Base-by-base conservation (phyloP, 2,797 vertebrate species). In the Xiphorhynchus erythropygius region DNA sequence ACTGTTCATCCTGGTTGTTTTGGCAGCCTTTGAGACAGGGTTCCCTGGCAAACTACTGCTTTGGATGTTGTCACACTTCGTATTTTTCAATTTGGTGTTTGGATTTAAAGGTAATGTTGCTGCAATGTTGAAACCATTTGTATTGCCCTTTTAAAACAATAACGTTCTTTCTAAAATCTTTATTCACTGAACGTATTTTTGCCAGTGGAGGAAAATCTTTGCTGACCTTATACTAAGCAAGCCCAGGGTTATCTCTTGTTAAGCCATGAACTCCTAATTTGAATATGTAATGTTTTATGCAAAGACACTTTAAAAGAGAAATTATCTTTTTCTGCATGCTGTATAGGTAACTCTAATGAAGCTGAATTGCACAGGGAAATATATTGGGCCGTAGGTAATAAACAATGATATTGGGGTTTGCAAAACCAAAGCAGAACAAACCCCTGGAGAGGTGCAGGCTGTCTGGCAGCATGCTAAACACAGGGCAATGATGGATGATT, bases 241-340 rank as follows among this genome's bases (percentile, higher is more conserved):
- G 73, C 69, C 28, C 41, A 44, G 37, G 37, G 57, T 55, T 87
- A 42, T 68, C 64, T 89, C 74, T 87, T 88, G 84, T 90, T 82
- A 83, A 91, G 63, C 41, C 46, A 42, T 47, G 80, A 96, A 88
- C 84, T 95, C 55, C 39, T 83, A 79, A 74, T 80, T 95, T 94
- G 70, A 86, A 90, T 93, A 92, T 90, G 69, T 70, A 93, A 89
- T 78, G 32, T 91, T 94, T 90, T 91, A 79, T 5, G 10, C n/a
- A 67, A 47, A 64, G 32, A 69, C 47, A 79, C 18, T 92, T 85
- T 59, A 47, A 55, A 87, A 94, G 55, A 93, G n/a, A 91, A 89
- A 92, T 75, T 0, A 78, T 93, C 32, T 92, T 89, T 90, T 94
- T 79, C 71, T 67, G 44, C 41, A 60, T 49, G 41, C 42, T 84